These are phyloP conservation scores for Nyctalus aviator DNA, from an alignment of 2,797 vertebrate species.

Conservation along the genomic window DNA sequence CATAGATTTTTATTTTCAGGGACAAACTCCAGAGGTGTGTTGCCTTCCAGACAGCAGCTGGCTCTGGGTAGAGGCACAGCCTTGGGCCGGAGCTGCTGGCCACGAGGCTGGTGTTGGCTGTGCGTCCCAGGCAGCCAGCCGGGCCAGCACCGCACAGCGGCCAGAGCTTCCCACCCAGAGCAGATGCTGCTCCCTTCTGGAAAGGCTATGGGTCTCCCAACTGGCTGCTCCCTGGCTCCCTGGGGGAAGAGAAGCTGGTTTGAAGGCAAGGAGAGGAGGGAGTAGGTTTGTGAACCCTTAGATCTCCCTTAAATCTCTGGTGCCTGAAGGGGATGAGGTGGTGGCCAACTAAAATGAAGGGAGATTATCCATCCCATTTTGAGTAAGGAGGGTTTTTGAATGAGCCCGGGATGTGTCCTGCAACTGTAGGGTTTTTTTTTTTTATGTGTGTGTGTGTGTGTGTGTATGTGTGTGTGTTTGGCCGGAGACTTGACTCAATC, in stretches of 20 bases:
- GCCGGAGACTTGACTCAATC: slow-evolving; percentile 49
- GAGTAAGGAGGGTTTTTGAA: slow-evolving; percentile 32
- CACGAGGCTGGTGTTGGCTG: slow-evolving; percentile 41
- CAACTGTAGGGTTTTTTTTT: slow-evolving; percentile 19
- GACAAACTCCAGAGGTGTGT: slow-evolving; percentile 68
- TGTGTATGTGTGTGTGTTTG: too few relatives aligned
- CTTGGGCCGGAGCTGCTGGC: slow-evolving; percentile 62
- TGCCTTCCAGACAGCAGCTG: slow-evolving; percentile 77
- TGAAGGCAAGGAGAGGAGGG: not conserved
- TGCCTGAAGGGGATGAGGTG: slow-evolving; percentile 24
- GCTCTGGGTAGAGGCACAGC: slow-evolving; percentile 51
- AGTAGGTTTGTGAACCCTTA: not conserved
- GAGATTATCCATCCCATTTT: slow-evolving; percentile 23
- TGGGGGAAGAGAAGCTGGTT: not conserved
- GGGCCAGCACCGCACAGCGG: slow-evolving; percentile 9
- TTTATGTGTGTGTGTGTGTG: too few relatives aligned
- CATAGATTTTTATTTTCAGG: slow-evolving; percentile 72
- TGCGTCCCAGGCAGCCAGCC: not conserved
- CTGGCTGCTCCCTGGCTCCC: not conserved
- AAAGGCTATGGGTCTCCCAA: not conserved
- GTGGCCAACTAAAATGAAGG: slow-evolving; percentile 23
- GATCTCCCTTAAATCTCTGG: slow-evolving; percentile 10
- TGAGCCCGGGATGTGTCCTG: slow-evolving; percentile 7
- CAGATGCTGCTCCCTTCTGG: slow-evolving; percentile 40
- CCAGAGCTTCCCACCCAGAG: not conserved